phyloP scores from a whole-genome alignment of 1,140 invertebrate species.

The Ceratoteleas bidentatus region DNA sequence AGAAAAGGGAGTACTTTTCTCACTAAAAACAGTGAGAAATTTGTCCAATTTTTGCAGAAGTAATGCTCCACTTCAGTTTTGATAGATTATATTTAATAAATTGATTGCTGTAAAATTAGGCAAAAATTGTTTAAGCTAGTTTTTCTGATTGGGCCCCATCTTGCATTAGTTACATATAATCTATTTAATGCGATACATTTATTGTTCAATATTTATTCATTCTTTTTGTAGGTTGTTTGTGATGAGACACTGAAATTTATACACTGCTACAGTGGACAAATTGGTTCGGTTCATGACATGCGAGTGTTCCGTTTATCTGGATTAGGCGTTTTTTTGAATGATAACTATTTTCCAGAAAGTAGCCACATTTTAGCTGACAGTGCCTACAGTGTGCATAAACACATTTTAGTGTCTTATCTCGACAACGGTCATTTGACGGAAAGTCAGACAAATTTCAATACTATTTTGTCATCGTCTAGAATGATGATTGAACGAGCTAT shows the following conservation, averaged over 20 bases:
- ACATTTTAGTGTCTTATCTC: background rate
- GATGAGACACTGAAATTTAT: slow-evolving; percentile 45
- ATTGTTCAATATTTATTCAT: too few relatives aligned
- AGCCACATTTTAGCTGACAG: slow-evolving; percentile 10
- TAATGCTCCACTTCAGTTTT: too few relatives aligned
- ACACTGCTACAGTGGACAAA: slow-evolving; percentile 60
- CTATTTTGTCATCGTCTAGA: background rate
- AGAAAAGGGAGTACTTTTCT: too few relatives aligned
- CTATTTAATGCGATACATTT: too few relatives aligned
- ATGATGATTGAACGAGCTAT: background rate
- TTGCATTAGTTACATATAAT: too few relatives aligned
- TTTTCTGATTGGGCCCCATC: too few relatives aligned
- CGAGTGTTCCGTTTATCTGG: slow-evolving; percentile 57
- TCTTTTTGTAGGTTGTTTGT: slow-evolving; percentile 38
- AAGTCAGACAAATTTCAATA: background rate
- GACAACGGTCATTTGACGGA: background rate
- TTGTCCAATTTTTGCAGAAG: too few relatives aligned
- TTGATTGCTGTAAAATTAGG: too few relatives aligned
- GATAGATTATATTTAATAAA: too few relatives aligned
- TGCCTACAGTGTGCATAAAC: background rate
- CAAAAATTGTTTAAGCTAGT: too few relatives aligned
- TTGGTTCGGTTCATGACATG: slow-evolving; percentile 66
- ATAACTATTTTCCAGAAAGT: slow-evolving; percentile 56
- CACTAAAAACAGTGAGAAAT: too few relatives aligned
- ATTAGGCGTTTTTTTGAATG: slow-evolving; percentile 24